Conservation (phyloP, 1,140 invertebrate species). For the Neodiprion pinetum region DNA sequence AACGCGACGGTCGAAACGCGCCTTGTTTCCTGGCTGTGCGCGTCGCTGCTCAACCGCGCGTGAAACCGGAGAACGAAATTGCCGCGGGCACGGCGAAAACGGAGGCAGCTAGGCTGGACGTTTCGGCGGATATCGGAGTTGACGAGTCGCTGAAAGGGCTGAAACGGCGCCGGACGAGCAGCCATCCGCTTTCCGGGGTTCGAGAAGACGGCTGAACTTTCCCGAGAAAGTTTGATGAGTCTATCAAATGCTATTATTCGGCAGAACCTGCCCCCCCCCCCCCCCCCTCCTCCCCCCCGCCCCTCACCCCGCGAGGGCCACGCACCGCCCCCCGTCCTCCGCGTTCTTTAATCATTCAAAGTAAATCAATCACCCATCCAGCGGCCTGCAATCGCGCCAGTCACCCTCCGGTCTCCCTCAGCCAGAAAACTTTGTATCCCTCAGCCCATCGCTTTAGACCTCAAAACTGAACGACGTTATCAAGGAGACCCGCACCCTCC, state of each 20-base stretch:
- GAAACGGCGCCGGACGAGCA: neutral
- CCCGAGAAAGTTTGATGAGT: constrained; percentile 58
- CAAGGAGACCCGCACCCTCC: constrained; percentile 26
- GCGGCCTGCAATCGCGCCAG: constrained; percentile 52
- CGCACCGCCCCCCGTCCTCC: constrained; percentile 30
- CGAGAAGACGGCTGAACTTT: constrained; percentile 27
- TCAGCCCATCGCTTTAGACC: constrained; percentile 29
- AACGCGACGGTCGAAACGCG: constrained; percentile 24
- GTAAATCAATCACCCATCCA: constrained; percentile 60
- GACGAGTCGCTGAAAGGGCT: constrained; percentile 5
- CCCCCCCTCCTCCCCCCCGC: constrained; percentile 16
- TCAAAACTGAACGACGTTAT: constrained; percentile 41
- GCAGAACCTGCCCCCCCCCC: constrained; percentile 30
- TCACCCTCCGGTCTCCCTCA: constrained; percentile 52
- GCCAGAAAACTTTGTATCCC: constrained; percentile 46
- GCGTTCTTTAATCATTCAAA: constrained; percentile 62
- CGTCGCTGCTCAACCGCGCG: no score
- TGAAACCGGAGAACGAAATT: no score
- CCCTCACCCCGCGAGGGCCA: neutral
- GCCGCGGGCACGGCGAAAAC: no score
- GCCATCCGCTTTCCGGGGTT: neutral
- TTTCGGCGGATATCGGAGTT: neutral
- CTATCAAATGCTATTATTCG: constrained; percentile 59
- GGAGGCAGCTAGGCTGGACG: no score
- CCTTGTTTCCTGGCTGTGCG: neutral